Percentiles rank a stretch among this genome's conserved stretches.
Evolutionary conservation across 2,797 vertebrate species (phyloP).

Genomic region (Catharus ustulatus): DNA sequence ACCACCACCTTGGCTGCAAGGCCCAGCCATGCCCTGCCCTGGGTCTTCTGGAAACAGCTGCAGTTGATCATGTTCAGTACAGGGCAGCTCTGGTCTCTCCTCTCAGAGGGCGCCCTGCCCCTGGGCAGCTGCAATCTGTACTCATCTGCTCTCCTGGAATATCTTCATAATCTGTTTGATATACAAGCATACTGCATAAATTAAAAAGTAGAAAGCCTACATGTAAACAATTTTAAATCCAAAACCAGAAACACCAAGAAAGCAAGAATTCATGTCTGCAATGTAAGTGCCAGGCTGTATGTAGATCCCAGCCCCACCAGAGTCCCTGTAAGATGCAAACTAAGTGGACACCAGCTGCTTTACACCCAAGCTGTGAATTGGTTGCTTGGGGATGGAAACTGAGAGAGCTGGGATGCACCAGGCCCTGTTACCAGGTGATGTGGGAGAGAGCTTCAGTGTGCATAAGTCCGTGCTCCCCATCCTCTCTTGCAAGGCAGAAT

Average conservation of each 20-base stretch:
- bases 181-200: neutral
- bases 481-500: neutral
- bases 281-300: neutral
- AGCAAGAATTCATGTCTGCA: neutral
- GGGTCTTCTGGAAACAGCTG: neutral
- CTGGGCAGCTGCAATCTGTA: accelerated
- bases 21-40: neutral
- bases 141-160: neutral
- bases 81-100: neutral
- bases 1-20: no score
- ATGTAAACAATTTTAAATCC: neutral
- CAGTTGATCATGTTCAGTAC: accelerated
- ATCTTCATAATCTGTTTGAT: neutral
- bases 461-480: no score
- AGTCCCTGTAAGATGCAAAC: neutral
- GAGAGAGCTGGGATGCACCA: accelerated
- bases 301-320: neutral
- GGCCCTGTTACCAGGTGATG: no score
- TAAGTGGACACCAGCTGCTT: neutral
- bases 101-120: neutral
- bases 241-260: neutral
- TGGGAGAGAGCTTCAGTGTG: neutral
- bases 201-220: neutral
- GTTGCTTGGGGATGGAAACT: neutral
- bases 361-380: neutral